phyloP scores from a whole-genome alignment of 1,140 invertebrate species.

The Mactra quadrangularis region DNA sequence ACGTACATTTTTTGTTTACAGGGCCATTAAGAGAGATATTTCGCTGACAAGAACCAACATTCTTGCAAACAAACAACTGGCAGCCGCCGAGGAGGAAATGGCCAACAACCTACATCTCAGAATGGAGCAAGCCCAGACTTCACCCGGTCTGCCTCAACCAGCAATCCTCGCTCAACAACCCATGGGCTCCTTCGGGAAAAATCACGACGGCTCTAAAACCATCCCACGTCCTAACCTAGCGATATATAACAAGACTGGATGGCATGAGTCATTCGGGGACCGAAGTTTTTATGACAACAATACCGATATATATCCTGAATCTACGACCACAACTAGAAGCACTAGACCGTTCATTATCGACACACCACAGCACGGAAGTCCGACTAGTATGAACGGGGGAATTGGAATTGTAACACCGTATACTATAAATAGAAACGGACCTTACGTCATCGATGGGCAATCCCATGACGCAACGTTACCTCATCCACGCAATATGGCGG shows the following conservation, averaged over 20 bases:
- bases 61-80: slow-evolving; percentile 46
- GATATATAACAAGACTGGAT: slow-evolving; percentile 54
- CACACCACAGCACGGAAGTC: not conserved
- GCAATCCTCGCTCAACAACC: not conserved
- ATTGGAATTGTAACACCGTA: slow-evolving; percentile 37
- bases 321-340: slow-evolving; percentile 52
- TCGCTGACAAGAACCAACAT: slow-evolving; percentile 56
- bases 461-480: not conserved
- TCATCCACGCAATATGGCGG: not conserved
- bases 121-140: slow-evolving; percentile 8
- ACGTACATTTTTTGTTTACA: slow-evolving; percentile 16
- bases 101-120: slow-evolving; percentile 18
- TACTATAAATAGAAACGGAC: slow-evolving; percentile 49
- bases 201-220: not conserved
- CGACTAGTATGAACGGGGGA: not conserved
- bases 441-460: slow-evolving; percentile 45
- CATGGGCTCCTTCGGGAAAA: not conserved
- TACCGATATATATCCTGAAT: slow-evolving; percentile 52
- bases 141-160: not conserved
- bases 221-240: slow-evolving; percentile 24
- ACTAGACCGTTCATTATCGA: slow-evolving; percentile 51
- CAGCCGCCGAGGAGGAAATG: slow-evolving; percentile 36
- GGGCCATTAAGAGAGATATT: slow-evolving; percentile 56
- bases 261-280: slow-evolving; percentile 43
- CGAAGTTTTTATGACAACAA: slow-evolving; percentile 59